Percentiles rank a stretch among this genome's conserved stretches.
These are phyloP conservation scores for Piprites chloris DNA, from an alignment of 2,113 vertebrate species.

Conservation along the genomic window DNA sequence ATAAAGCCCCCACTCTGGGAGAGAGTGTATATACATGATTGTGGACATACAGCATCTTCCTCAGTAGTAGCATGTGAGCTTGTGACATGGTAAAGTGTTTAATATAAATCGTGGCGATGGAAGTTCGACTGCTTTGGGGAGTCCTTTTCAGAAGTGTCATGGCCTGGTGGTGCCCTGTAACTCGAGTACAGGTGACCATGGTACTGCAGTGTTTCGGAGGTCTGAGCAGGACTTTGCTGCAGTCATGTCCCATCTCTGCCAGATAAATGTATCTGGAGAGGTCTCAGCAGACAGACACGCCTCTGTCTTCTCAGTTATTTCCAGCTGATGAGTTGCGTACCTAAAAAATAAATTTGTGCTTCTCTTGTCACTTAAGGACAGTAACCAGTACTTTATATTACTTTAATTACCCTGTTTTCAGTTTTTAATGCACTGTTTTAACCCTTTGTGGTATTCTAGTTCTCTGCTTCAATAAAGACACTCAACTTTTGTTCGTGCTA, in stretches of 20 bases:
- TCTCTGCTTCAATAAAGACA: neutral
- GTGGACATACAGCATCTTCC: neutral
- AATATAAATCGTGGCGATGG: neutral
- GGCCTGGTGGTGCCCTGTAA: fast-evolving
- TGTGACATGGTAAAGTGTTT: neutral
- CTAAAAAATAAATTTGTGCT: neutral
- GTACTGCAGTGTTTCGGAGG: neutral
- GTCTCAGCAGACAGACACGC: neutral
- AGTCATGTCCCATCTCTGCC: neutral
- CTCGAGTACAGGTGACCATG: fast-evolving
- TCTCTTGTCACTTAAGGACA: neutral
- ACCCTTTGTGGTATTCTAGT: neutral
- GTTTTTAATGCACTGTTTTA: neutral
- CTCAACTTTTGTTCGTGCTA: neutral
- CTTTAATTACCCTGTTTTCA: neutral
- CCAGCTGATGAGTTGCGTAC: neutral
- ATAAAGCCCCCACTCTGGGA: neutral
- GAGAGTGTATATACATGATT: neutral
- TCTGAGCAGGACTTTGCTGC: neutral
- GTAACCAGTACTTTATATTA: neutral
- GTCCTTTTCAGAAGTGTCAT: neutral
- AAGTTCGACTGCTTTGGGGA: neutral
- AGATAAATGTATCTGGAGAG: fast-evolving
- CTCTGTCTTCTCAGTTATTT: neutral
- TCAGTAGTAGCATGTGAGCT: neutral